A percentile compares a stretch with the other conserved stretches of the same genome.
Evolutionary conservation across 2,797 vertebrate genomes (phyloP).

Genomic region (Lacerta bilineata): DNA sequence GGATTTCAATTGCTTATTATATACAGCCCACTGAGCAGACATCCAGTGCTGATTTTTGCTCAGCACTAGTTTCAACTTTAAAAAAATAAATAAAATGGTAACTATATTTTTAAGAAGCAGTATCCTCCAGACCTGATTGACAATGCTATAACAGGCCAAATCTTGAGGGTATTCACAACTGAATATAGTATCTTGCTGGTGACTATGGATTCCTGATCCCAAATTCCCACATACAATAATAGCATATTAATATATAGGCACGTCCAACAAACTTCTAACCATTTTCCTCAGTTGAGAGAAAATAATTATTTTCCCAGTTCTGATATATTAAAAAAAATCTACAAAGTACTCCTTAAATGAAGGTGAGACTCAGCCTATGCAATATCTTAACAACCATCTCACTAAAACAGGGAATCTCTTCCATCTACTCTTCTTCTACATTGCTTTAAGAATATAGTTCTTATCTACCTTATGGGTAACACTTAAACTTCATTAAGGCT

Average conservation of each 20-base stretch:
- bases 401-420: background rate
- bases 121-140: background rate
- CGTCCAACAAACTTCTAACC: conserved; percentile 21
- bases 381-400: background rate
- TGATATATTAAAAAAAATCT: conserved; percentile 1
- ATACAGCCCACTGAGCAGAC: conserved; percentile 27
- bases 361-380: background rate
- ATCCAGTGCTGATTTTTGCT: conserved; percentile 23
- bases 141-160: conserved; percentile 3
- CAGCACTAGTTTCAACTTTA: conserved; percentile 3
- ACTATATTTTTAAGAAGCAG: background rate
- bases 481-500: conserved; percentile 33
- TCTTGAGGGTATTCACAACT: conserved; percentile 53
- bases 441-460: background rate
- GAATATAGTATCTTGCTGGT: conserved; percentile 58
- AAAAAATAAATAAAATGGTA: background rate
- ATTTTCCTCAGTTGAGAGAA: background rate
- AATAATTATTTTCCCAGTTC: conserved; percentile 25
- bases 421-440: background rate
- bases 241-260: conserved; percentile 17
- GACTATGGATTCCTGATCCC: conserved; percentile 59
- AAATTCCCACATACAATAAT: background rate
- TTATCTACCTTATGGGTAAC: background rate
- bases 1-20: conserved; percentile 42
- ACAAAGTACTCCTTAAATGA: background rate